These are phyloP conservation scores for Drosophila willistoni DNA, from an alignment of 1,140 invertebrate genomes.

Conservation along the genomic window DNA sequence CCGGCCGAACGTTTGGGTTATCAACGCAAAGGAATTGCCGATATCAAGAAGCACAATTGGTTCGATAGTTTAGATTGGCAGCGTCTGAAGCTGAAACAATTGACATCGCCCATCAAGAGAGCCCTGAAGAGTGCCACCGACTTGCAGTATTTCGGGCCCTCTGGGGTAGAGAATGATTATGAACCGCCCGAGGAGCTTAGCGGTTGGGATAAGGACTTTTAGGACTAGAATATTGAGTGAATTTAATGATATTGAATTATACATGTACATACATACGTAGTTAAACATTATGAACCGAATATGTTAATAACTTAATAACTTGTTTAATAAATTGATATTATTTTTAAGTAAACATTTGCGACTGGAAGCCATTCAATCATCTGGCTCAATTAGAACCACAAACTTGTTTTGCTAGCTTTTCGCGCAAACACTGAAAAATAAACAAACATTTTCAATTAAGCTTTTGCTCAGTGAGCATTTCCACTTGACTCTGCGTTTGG, in stretches of 20 bases:
- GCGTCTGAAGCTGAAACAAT: constrained; percentile 87
- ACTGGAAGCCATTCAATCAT: constrained; percentile 11
- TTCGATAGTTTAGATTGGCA: constrained; percentile 98
- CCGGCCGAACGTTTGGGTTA: constrained; percentile 97
- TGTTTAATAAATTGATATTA: constrained; percentile 40
- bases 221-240: constrained; percentile 14
- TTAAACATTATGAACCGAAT: constrained; percentile 12
- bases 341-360: constrained; percentile 14
- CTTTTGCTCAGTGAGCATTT: constrained; percentile 6
- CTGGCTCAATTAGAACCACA: constrained; percentile 42
- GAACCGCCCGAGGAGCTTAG: constrained; percentile 88
- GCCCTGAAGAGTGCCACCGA: constrained; percentile 87
- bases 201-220: constrained; percentile 89
- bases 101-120: constrained; percentile 91
- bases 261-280: background rate
- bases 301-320: constrained; percentile 11
- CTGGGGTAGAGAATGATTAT: constrained; percentile 84
- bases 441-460: constrained; percentile 65
- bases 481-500: constrained; percentile 7
- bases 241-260: background rate
- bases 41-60: constrained; percentile 97
- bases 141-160: constrained; percentile 88
- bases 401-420: constrained; percentile 30
- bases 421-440: constrained; percentile 22
- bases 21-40: constrained; percentile 94